phyloP scores from a whole-genome alignment of 2,888 invertebrate genomes.

The Cenopis cana region DNA sequence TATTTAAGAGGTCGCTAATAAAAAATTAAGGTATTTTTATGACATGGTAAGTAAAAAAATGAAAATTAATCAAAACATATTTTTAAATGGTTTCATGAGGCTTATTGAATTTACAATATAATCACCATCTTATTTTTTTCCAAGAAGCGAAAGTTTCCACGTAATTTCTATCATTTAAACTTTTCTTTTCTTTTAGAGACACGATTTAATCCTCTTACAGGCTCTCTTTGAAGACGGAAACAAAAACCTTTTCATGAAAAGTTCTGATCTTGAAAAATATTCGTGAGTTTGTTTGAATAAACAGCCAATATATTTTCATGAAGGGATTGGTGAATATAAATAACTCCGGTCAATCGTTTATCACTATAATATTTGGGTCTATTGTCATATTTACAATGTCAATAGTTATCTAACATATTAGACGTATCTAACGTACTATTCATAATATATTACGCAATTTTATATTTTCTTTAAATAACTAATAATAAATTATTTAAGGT shows the following conservation, averaged over 20 bases:
- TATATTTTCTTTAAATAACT: no score
- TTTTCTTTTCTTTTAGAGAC: not conserved
- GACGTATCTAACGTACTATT: no score
- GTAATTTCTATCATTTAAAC: no score
- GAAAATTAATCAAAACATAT: no score
- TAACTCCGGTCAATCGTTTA: constrained; percentile 16
- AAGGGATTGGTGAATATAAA: constrained; percentile 13
- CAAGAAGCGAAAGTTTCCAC: not conserved
- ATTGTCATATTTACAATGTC: not conserved
- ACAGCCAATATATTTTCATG: constrained; percentile 14
- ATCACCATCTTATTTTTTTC: not conserved
- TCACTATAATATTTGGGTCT: not conserved
- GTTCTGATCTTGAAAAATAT: constrained; percentile 11
- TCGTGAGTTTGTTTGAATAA: constrained; percentile 22
- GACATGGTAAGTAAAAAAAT: no score
- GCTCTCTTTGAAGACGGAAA: not conserved
- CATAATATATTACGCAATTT: no score
- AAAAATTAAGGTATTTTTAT: no score
- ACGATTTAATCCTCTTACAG: not conserved
- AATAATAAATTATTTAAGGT: no score
- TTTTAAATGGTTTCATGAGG: no score
- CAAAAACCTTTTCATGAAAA: not conserved
- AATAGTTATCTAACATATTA: not conserved
- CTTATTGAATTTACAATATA: no score
- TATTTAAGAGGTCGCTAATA: no score